These are phyloP conservation scores for Carduelis carduelis DNA, from an alignment of 2,797 vertebrate species.

Conservation along the genomic window DNA sequence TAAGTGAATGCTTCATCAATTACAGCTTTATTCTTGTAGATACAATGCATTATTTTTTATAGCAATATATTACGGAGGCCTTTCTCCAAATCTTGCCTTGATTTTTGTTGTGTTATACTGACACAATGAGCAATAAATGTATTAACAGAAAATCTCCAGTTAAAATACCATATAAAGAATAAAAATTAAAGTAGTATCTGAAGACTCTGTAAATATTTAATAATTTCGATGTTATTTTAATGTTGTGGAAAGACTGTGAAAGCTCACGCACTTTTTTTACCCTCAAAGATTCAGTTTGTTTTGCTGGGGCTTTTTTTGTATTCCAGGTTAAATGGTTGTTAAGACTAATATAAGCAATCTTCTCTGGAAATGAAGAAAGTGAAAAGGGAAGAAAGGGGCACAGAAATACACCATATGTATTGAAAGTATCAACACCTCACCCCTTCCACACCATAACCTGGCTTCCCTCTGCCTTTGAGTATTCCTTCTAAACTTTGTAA, in stretches of 20 bases:
- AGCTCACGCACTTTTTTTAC: neutral
- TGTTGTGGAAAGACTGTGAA: neutral
- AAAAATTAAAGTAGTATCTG: neutral
- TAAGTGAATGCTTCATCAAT: neutral
- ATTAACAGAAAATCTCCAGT: neutral
- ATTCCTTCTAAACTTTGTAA: neutral
- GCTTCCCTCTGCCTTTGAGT: neutral
- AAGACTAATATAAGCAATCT: neutral
- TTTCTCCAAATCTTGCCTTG: neutral
- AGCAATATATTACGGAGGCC: neutral
- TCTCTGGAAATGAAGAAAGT: neutral
- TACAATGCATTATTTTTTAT: neutral
- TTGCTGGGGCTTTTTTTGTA: neutral
- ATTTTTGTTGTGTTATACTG: neutral
- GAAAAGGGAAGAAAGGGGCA: neutral
- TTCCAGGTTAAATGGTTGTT: neutral
- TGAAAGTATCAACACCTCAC: neutral
- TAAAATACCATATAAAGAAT: neutral
- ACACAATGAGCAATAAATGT: neutral
- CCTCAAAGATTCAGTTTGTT: neutral
- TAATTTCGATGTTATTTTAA: neutral
- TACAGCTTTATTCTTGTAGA: neutral
- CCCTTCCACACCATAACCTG: rapidly evolving
- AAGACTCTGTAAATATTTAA: neutral
- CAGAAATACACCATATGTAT: neutral